Evolutionary conservation across 2,113 vertebrate genomes (phyloP).

Genomic region (Theristicus caerulescens): DNA sequence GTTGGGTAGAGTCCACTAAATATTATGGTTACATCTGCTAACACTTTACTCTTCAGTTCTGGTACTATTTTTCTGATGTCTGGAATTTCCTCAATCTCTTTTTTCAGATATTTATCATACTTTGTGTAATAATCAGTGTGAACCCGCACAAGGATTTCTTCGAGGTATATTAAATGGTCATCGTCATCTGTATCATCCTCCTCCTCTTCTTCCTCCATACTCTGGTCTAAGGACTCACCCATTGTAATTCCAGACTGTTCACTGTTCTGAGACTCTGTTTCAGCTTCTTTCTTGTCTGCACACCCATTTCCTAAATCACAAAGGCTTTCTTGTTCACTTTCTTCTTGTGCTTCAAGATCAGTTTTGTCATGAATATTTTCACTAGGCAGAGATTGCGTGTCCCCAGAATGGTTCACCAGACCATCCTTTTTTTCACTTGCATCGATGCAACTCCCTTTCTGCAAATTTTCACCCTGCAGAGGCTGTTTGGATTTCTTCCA

Average conservation of each 20-base stretch:
- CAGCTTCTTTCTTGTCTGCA: constrained; percentile 84
- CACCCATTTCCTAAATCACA: constrained; percentile 86
- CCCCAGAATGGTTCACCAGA: constrained; percentile 37
- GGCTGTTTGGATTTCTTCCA: constrained; percentile 49
- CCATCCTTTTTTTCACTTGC: not conserved
- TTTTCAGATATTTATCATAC: constrained; percentile 84
- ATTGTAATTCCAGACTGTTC: constrained; percentile 92
- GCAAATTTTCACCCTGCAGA: not conserved
- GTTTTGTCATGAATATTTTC: constrained; percentile 21
- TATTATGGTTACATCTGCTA: constrained; percentile 84
- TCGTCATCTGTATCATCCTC: constrained; percentile 87
- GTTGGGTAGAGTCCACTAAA: constrained; percentile 97
- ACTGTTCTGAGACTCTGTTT: constrained; percentile 95
- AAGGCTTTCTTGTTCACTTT: constrained; percentile 72
- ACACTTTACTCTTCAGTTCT: constrained; percentile 87
- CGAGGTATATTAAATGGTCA: constrained; percentile 93
- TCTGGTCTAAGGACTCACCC: constrained; percentile 92
- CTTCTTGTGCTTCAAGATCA: constrained; percentile 66
- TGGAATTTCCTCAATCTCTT: constrained; percentile 79
- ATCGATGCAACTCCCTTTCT: not conserved
- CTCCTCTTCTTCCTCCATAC: constrained; percentile 89
- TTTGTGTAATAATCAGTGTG: constrained; percentile 89
- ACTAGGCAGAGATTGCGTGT: not conserved
- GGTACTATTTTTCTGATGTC: constrained; percentile 95
- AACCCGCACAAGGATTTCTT: constrained; percentile 92